phyloP scores from a whole-genome alignment of 2,797 vertebrate species.

The Sitta carolinensis region DNA sequence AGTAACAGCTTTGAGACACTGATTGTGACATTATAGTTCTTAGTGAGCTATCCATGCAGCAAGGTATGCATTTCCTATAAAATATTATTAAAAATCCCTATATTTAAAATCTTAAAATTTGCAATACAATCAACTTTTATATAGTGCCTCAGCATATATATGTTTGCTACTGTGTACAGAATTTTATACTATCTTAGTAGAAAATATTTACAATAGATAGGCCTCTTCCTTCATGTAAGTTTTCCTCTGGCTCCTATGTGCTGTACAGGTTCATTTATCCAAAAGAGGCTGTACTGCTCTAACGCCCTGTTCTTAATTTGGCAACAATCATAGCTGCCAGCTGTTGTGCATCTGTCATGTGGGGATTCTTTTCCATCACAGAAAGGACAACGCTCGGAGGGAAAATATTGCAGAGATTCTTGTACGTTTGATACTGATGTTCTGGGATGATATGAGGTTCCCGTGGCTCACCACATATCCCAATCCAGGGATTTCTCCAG shows the following conservation, averaged over 20 bases:
- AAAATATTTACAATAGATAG: conserved; percentile 67
- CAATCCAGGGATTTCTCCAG: conserved; percentile 94
- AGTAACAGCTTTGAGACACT: conserved; percentile 71
- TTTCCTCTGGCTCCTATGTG: background rate
- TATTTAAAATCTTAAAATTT: conserved; percentile 73
- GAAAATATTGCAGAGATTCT: conserved; percentile 99
- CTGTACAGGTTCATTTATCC: background rate
- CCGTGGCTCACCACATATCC: conserved; percentile 82
- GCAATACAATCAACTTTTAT: conserved; percentile 57
- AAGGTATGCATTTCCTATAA: conserved; percentile 85
- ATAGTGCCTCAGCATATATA: conserved; percentile 45
- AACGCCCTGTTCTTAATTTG: conserved; percentile 88
- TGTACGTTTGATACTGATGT: conserved; percentile 97
- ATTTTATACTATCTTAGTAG: conserved; percentile 45
- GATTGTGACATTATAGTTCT: conserved; percentile 62
- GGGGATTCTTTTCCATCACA: conserved; percentile 98
- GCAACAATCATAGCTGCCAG: conserved; percentile 96
- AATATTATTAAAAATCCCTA: conserved; percentile 73
- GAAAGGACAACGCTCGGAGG: conserved; percentile 92
- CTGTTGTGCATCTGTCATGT: conserved; percentile 95
- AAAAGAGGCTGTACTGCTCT: conserved; percentile 45
- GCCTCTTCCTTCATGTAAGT: conserved; percentile 29
- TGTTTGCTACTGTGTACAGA: conserved; percentile 57
- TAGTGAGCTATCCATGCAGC: conserved; percentile 85
- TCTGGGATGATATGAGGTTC: conserved; percentile 92